Percentiles rank a stretch among this genome's conserved stretches.
phyloP scores from a whole-genome alignment of 2,797 vertebrate genomes.

The Apogon talboti region DNA sequence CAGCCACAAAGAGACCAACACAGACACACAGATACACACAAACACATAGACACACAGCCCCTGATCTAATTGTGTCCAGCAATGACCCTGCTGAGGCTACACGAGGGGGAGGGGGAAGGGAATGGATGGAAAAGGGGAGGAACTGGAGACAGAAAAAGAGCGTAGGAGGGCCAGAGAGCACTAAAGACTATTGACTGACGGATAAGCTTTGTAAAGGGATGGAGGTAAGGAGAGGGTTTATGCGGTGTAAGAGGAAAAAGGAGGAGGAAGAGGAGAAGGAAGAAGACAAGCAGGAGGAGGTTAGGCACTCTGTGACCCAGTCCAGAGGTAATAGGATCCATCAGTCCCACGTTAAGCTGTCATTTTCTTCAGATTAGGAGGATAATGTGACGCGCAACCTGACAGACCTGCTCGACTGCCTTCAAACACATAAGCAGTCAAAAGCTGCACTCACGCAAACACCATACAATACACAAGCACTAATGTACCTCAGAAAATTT shows the following conservation, averaged over 20 bases:
- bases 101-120: constrained; percentile 2
- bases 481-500: not conserved
- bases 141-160: constrained; percentile 39
- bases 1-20: constrained; percentile 8
- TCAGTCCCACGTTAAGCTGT: constrained; percentile 58
- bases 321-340: constrained; percentile 69
- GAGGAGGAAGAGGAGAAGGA: constrained; percentile 30
- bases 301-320: constrained; percentile 47
- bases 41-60: constrained; percentile 29
- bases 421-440: constrained; percentile 33
- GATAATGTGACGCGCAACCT: constrained; percentile 61
- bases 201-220: constrained; percentile 73
- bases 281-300: constrained; percentile 30
- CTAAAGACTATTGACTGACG: constrained; percentile 75
- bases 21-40: not conserved
- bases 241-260: constrained; percentile 31
- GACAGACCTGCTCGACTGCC: constrained; percentile 58
- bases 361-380: constrained; percentile 74
- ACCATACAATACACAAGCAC: not conserved
- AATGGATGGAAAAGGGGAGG: constrained; percentile 1
- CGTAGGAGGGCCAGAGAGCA: constrained; percentile 54
- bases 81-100: constrained; percentile 57
- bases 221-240: constrained; percentile 56
- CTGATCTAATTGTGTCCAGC: constrained; percentile 60
- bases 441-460: constrained; percentile 5